Conservation (phyloP, 2,888 invertebrate genomes). For the Ornithoptera alexandrae region DNA sequence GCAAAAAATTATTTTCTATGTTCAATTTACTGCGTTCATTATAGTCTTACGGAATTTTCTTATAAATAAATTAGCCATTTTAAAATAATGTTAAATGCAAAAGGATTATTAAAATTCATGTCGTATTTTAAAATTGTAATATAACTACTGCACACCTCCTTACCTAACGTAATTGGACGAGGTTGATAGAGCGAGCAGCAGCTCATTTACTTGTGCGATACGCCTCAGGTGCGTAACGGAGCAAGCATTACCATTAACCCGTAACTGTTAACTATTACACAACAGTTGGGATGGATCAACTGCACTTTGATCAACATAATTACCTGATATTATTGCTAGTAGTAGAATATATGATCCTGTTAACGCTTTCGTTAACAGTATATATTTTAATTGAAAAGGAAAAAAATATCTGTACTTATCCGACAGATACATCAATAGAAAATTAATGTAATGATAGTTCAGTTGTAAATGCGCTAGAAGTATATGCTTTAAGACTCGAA, state of each 20-base stretch:
- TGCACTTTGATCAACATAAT: constrained; percentile 11
- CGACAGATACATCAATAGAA: too few relatives aligned
- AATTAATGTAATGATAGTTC: too few relatives aligned
- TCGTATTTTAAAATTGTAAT: background rate
- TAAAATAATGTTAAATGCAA: too few relatives aligned
- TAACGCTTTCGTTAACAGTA: background rate
- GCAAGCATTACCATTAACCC: constrained; percentile 16
- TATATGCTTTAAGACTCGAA: too few relatives aligned
- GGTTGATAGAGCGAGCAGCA: constrained; percentile 21
- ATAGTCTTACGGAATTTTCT: too few relatives aligned
- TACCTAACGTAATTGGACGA: background rate
- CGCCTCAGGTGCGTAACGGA: constrained; percentile 28
- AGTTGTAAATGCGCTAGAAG: too few relatives aligned
- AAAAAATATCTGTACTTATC: too few relatives aligned
- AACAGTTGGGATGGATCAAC: constrained; percentile 19
- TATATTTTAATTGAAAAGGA: background rate
- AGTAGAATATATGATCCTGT: background rate
- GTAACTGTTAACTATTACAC: constrained; percentile 25
- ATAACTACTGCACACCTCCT: constrained; percentile 1
- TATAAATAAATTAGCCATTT: too few relatives aligned
- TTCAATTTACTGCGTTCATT: too few relatives aligned
- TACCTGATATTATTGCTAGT: background rate
- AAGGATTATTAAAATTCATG: too few relatives aligned
- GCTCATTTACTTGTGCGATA: constrained; percentile 26
- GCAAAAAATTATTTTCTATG: too few relatives aligned